These are phyloP conservation scores for Tiliqua scincoides DNA, from an alignment of 2,113 vertebrate species.

Conservation along the genomic window DNA sequence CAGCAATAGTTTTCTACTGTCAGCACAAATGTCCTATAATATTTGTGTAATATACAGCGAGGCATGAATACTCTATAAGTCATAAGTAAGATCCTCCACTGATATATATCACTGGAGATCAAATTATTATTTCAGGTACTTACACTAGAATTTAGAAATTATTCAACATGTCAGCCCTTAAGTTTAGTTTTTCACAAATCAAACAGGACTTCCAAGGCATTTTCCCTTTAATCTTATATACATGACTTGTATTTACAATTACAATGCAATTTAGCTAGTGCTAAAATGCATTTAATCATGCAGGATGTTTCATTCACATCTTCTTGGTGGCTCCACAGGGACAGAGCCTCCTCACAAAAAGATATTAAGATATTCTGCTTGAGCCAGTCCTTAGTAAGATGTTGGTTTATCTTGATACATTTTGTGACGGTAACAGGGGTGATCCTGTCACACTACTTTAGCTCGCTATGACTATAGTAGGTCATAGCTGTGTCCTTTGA, in stretches of 20 bases:
- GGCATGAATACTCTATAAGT: background rate
- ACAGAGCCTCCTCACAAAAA: background rate
- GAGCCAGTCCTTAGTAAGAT: background rate
- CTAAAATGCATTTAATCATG: slow-evolving; percentile 10
- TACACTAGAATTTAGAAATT: slow-evolving; percentile 23
- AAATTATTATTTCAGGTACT: slow-evolving; percentile 1
- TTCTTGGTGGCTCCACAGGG: background rate
- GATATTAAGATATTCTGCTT: background rate
- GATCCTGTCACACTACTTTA: background rate
- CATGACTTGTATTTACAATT: background rate
- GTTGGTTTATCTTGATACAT: background rate
- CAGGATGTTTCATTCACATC: background rate
- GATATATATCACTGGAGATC: slow-evolving; percentile 9
- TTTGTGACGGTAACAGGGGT: background rate
- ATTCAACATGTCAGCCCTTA: background rate
- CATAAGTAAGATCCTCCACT: slow-evolving; percentile 34
- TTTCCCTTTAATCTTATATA: background rate
- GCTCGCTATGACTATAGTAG: background rate
- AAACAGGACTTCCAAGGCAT: background rate
- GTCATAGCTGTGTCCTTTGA: background rate
- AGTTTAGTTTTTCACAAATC: slow-evolving; percentile 23
- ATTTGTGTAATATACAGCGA: slow-evolving; percentile 25
- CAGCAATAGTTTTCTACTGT: slow-evolving; percentile 26
- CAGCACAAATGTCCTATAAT: background rate
- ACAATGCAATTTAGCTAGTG: background rate